Base-by-base conservation (phyloP, 1,140 invertebrate genomes). In the Macrocentrus cingulum region DNA sequence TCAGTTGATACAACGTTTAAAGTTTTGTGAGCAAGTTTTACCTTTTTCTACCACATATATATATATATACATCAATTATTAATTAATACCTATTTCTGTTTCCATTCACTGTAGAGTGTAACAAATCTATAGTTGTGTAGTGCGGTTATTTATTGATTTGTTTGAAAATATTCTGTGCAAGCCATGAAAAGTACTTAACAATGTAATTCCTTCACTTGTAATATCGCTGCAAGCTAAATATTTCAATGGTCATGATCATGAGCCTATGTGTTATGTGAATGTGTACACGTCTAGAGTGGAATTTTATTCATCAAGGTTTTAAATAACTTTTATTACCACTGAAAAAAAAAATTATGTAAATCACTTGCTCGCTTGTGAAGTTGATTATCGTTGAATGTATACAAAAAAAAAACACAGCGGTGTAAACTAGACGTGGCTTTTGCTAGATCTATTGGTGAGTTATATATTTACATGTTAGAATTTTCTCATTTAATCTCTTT, bases 151-250 rank as follows among this genome's bases (percentile, higher is more conserved):
- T 9, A 49, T 36, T 25, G n/a, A n/a, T n/a, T n/a, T n/a, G n/a
- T n/a, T n/a, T n/a, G n/a, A n/a, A n/a, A n/a, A n/a, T n/a, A 37
- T 44, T 48, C 45, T 55, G 59, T 60, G 59, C 59, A 60, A 56
- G 52, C 37, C 36, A 34, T 34, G 15, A 58, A 15, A 9, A 19
- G 1, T 39, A 32, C 23, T 42, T 25, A 23, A 25, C 18, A 19
- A 41, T 13, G 42, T 50, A 49, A 50, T 53, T 36, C 22, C 36
- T 37, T 34, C 32, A 45, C 36, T 48, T 29, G 37, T 50, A 32
- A 37, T 36, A 23, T n/a, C 22, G 45, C 29, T 49, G 45, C 45
- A 36, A 51, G 18, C 32, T 11, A n/a, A 50, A 50, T 15, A 19
- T 37, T 39, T 8, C 34, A 16, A 29, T 29, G 25, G 25, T 29